Evolutionary conservation across 2,797 vertebrate genomes (phyloP).

Genomic region (Danionella dracula): DNA sequence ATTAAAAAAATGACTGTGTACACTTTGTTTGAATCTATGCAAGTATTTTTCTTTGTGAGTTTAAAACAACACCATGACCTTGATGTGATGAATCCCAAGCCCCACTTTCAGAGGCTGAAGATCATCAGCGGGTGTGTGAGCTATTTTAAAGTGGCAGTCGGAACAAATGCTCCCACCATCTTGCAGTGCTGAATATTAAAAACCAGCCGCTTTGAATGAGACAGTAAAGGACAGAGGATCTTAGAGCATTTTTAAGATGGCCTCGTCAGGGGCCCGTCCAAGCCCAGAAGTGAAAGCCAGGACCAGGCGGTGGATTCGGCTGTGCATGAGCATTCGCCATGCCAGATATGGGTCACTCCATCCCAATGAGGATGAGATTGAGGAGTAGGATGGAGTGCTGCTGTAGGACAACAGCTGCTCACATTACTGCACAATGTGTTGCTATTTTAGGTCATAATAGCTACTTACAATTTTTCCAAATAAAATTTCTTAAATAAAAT

Average conservation of each 20-base stretch:
- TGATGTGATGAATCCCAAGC: conserved; percentile 73
- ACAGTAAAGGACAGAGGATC: conserved; percentile 78
- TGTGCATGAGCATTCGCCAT: conserved; percentile 45
- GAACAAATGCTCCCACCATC: conserved; percentile 72
- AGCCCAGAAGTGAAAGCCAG: conserved; percentile 72
- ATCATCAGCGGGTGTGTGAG: conserved; percentile 62
- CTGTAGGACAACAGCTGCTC: conserved; percentile 16
- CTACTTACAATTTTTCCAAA: background rate
- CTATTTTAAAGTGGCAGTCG: conserved; percentile 41
- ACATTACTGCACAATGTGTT: conserved; percentile 16
- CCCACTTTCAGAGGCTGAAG: conserved; percentile 68
- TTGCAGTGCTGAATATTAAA: conserved; percentile 79
- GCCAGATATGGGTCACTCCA: conserved; percentile 66
- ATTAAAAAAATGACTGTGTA: too few species aligned
- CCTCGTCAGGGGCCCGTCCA: conserved; percentile 58
- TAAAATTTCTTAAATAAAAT: too few species aligned
- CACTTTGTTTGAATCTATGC: conserved; percentile 48
- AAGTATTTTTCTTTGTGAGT: conserved; percentile 57
- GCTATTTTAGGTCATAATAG: conserved; percentile 25
- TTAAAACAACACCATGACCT: conserved; percentile 72
- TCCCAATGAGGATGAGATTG: conserved; percentile 23
- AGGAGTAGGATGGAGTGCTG: conserved; percentile 18
- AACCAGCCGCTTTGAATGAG: conserved; percentile 72
- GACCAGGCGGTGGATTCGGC: conserved; percentile 47
- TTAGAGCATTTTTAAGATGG: conserved; percentile 67